phyloP scores from a whole-genome alignment of 2,797 vertebrate species.

The Harpagifer antarcticus region DNA sequence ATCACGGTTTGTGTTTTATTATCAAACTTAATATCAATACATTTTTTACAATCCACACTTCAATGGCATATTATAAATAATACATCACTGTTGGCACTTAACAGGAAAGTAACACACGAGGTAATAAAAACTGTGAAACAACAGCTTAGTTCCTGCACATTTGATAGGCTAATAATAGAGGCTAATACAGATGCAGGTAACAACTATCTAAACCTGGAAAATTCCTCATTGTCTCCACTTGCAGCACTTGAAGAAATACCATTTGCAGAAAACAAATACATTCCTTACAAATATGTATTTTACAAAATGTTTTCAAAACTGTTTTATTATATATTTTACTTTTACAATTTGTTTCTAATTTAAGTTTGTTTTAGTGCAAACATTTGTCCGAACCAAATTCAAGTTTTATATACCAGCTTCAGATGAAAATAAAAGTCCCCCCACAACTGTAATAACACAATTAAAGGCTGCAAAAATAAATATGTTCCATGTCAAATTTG shows the following conservation, averaged over 20 bases:
- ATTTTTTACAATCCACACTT: slow-evolving; percentile 40
- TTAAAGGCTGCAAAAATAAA: slow-evolving; percentile 11
- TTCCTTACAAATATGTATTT: slow-evolving; percentile 31
- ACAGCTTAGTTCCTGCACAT: slow-evolving; percentile 38
- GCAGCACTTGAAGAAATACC: slow-evolving; percentile 7
- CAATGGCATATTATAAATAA: slow-evolving; percentile 29
- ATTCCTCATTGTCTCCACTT: slow-evolving; percentile 1
- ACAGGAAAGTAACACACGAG: slow-evolving; percentile 17
- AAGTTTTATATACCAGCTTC: slow-evolving; percentile 27
- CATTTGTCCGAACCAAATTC: slow-evolving; percentile 33
- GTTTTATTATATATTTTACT: neutral
- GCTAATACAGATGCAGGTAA: slow-evolving; percentile 28
- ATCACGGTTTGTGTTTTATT: slow-evolving; percentile 57
- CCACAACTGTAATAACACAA: slow-evolving; percentile 10
- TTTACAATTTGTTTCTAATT: slow-evolving; percentile 20
- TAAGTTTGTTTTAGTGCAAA: slow-evolving; percentile 4
- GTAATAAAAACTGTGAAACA: slow-evolving; percentile 22
- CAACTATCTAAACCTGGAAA: slow-evolving; percentile 5
- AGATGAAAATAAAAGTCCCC: neutral
- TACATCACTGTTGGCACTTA: slow-evolving; percentile 50
- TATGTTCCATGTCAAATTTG: slow-evolving; percentile 3
- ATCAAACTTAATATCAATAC: slow-evolving; percentile 52
- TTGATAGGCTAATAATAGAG: slow-evolving; percentile 26
- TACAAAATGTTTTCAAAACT: slow-evolving; percentile 29
- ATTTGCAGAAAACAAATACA: slow-evolving; percentile 8